Evolutionary conservation across 2,888 invertebrate species (phyloP), one percentile per base, ranked within the genome.

Genomic region (Drosophila suboccidentalis): DNA sequence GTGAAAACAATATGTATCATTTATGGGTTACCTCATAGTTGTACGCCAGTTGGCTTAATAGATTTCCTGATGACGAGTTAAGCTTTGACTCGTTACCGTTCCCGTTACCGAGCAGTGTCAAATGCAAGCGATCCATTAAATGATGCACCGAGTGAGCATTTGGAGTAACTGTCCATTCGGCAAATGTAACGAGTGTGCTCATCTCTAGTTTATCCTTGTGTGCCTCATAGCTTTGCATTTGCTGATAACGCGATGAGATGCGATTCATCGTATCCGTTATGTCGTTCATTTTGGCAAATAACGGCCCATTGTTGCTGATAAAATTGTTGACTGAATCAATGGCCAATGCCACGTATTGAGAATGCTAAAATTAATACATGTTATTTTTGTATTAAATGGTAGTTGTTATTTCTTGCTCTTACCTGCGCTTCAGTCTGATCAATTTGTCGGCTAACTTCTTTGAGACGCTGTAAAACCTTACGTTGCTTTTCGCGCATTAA

Each of bases 151-250:
- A 95, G 47, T 94, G 93, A 0, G 94, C 93, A 81, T 94, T 94
- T 80, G 95, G 95, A 0, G 96, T 95, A 2, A 96, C 95, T 44
- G 95, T 95, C 92, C 94, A 94, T 75, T 93, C 93, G 0, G 96
- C 96, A 89, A 96, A 97, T 86, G 95, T 94, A 87, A 95, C 93
- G 75, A 97, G 89, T 6, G 97, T 97, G 67, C 93, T 93, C 73
- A 93, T 91, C 90, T 96, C 96, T 76, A 95, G 92, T 65, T 93
- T 93, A 36, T 93, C 91, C 75, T 94, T 93, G 51, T 94, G 86
- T 2, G 93, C 91, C 59, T 94, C 93, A 87, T 95, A 95, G 58
- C 94, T 93, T 70, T 94, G 90, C 94, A 96, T 95, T 83, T 94
- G 93, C 32, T 93, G 90, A 76, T 95, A 94, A 4, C 94, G 94